Percentiles rank a stretch among this genome's conserved stretches.
phyloP scores from a whole-genome alignment of 2,888 invertebrate species.

The Quadriops clusia region DNA sequence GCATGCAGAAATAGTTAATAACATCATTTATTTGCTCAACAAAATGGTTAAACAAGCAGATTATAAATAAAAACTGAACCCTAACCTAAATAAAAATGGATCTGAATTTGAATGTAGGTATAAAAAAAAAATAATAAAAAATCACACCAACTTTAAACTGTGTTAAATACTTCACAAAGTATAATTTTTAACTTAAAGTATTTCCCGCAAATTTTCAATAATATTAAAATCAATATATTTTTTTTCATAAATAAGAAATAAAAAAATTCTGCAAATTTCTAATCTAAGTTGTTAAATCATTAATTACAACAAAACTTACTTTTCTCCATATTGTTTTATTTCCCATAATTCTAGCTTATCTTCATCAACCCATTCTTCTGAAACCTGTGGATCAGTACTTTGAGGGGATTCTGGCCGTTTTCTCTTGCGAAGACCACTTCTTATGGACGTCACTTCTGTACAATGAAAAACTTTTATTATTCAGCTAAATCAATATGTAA shows the following conservation, averaged over 20 bases:
- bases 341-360: constrained; percentile 94
- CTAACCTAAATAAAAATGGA: constrained; percentile 7
- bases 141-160: neutral
- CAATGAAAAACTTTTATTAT: constrained; percentile 4
- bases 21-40: too few relatives aligned
- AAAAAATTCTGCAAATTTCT: too few relatives aligned
- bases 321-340: constrained; percentile 84
- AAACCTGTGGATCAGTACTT: constrained; percentile 87
- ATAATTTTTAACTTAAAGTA: too few relatives aligned
- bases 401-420: constrained; percentile 90
- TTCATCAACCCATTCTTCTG: constrained; percentile 94
- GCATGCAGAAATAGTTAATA: too few relatives aligned
- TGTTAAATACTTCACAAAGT: too few relatives aligned
- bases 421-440: constrained; percentile 84
- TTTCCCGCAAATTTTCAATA: too few relatives aligned
- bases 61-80: too few relatives aligned
- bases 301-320: constrained; percentile 47
- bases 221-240: too few relatives aligned
- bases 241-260: too few relatives aligned
- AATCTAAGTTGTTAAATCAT: too few relatives aligned
- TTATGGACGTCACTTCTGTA: constrained; percentile 83
- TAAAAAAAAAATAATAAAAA: constrained; percentile 4
- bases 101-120: constrained; percentile 7
- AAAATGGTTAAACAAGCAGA: too few relatives aligned
- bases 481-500: constrained; percentile 1